Conservation (phyloP, 2,113 vertebrate species). For the Epinephelus cyanopodus region DNA sequence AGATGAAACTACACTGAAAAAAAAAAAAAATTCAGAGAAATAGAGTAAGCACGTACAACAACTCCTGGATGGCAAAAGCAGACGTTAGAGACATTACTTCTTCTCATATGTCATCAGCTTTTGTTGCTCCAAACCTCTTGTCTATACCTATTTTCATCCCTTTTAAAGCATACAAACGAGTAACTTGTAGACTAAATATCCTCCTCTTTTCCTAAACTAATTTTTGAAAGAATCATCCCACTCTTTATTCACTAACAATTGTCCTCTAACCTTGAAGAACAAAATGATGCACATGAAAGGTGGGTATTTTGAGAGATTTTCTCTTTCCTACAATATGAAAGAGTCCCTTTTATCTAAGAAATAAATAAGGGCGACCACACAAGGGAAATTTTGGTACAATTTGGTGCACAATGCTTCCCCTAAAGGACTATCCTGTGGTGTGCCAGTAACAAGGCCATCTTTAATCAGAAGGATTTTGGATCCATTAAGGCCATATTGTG, state of each 20-base stretch:
- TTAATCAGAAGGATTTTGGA: constrained; percentile 60
- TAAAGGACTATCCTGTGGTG: constrained; percentile 48
- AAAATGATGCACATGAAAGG: constrained; percentile 62
- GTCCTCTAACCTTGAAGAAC: constrained; percentile 69
- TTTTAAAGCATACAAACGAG: constrained; percentile 12
- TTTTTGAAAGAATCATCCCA: constrained; percentile 40
- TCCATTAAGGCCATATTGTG: constrained; percentile 56
- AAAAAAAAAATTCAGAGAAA: not conserved
- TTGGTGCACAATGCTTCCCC: constrained; percentile 44
- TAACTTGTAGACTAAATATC: constrained; percentile 33
- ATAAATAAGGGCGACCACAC: constrained; percentile 56
- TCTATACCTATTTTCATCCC: constrained; percentile 14
- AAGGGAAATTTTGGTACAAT: constrained; percentile 53
- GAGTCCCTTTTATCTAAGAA: constrained; percentile 54
- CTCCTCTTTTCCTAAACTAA: constrained; percentile 30
- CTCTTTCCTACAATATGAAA: constrained; percentile 58
- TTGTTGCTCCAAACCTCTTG: constrained; percentile 5
- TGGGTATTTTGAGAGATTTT: constrained; percentile 56
- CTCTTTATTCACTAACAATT: constrained; percentile 58
- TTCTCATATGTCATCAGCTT: constrained; percentile 16
- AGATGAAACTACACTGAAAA: not conserved
- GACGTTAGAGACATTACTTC: not conserved
- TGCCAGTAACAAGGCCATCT: constrained; percentile 61
- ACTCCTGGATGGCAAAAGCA: not conserved
- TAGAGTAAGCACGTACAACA: not conserved